These are phyloP conservation scores for Regulus satrapa DNA, from an alignment of 2,113 vertebrate genomes.

Conservation along the genomic window DNA sequence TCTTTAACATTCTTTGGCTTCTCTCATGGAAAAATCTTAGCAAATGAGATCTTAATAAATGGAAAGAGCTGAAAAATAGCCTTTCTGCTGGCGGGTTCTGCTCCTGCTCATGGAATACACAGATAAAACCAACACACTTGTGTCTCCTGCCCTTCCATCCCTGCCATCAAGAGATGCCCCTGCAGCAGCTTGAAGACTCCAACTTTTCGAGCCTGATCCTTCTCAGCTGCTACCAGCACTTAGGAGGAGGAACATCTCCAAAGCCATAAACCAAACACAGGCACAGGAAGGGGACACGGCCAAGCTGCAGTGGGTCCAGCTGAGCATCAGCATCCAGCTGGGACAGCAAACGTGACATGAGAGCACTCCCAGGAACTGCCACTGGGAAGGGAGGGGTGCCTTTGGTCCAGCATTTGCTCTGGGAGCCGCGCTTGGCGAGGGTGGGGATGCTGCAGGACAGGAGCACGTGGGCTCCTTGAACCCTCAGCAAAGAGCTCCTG, in stretches of 20 bases:
- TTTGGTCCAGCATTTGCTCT: neutral
- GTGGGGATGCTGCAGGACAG: neutral
- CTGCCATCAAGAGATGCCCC: neutral
- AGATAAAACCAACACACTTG: neutral
- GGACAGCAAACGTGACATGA: neutral
- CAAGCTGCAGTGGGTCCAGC: neutral
- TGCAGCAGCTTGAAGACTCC: neutral
- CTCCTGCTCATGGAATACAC: neutral
- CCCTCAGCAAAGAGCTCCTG: neutral
- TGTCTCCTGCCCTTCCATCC: neutral
- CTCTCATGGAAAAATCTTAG: constrained; percentile 32
- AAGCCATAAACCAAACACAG: neutral
- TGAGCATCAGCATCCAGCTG: neutral
- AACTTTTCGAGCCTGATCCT: neutral
- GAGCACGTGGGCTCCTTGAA: neutral
- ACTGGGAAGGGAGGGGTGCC: neutral
- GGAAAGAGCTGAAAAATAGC: constrained; percentile 33
- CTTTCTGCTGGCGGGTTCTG: neutral
- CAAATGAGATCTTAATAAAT: constrained; percentile 42
- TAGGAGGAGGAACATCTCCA: neutral
- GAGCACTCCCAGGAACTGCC: neutral
- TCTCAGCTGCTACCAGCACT: neutral
- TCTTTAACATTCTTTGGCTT: constrained; percentile 49
- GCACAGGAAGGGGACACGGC: fast-evolving
- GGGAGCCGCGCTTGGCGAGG: neutral